These are phyloP conservation scores for Cantharis rustica DNA, from an alignment of 2,888 invertebrate genomes.

Conservation along the genomic window DNA sequence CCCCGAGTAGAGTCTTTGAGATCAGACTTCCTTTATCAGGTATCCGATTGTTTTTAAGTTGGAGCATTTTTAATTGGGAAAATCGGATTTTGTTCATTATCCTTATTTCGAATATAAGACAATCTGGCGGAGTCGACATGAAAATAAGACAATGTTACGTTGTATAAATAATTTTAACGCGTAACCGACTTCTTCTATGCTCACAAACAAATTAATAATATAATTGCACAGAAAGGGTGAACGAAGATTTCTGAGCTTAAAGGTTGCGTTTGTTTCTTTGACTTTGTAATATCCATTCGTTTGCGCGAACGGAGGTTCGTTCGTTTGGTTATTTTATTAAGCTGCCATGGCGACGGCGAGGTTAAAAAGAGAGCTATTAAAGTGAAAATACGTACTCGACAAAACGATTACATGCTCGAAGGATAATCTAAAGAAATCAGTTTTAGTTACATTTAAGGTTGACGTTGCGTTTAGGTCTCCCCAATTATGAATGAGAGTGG, in stretches of 20 bases:
- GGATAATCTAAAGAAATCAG: constrained; percentile 51
- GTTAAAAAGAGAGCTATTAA: constrained; percentile 25
- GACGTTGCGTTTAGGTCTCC: constrained; percentile 1
- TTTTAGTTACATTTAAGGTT: constrained; percentile 36
- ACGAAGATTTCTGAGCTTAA: constrained; percentile 41
- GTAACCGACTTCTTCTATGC: constrained; percentile 44
- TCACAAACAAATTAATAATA: constrained; percentile 31
- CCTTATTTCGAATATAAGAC: constrained; percentile 48
- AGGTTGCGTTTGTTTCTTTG: constrained; percentile 35
- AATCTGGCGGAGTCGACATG: constrained; percentile 44
- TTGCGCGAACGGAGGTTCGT: constrained; percentile 26
- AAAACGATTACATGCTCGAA: constrained; percentile 41
- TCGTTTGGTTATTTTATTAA: constrained; percentile 44
- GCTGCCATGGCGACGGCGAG: constrained; percentile 40
- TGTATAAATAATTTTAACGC: constrained; percentile 47
- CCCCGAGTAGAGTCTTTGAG: constrained; percentile 15
- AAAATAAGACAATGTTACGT: constrained; percentile 45
- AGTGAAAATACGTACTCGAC: constrained; percentile 35
- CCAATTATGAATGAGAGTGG: constrained; percentile 4
- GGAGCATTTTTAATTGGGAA: constrained; percentile 58
- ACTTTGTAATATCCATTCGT: constrained; percentile 26
- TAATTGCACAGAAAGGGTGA: constrained; percentile 42
- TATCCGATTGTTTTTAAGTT: constrained; percentile 44
- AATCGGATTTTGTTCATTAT: constrained; percentile 59
- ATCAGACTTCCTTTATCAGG: constrained; percentile 31